These are phyloP conservation scores for Mirounga angustirostris DNA, from an alignment of 2,113 vertebrate species.

Conservation along the genomic window DNA sequence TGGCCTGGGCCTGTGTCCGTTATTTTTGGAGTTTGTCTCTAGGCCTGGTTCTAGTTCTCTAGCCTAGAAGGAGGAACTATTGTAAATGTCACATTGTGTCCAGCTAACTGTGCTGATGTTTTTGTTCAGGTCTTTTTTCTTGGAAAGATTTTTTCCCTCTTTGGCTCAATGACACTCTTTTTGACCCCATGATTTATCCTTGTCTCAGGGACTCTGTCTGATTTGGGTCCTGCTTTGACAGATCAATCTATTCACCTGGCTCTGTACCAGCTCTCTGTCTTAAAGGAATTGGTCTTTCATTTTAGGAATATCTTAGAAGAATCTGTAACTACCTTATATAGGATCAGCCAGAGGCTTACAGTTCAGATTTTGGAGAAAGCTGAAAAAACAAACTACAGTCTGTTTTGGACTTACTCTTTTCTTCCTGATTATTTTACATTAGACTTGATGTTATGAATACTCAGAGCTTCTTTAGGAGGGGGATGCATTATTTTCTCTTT, in stretches of 20 bases:
- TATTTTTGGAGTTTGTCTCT: constrained; percentile 7
- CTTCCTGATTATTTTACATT: constrained; percentile 45
- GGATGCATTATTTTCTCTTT: constrained; percentile 31
- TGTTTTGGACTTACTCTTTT: constrained; percentile 18
- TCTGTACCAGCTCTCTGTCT: constrained; percentile 34
- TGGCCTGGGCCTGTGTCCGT: background rate
- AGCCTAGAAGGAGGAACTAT: constrained; percentile 23
- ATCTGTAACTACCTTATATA: constrained; percentile 18
- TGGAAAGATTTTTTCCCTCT: constrained; percentile 12
- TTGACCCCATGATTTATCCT: background rate
- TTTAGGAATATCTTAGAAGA: constrained; percentile 39
- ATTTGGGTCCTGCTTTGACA: constrained; percentile 39
- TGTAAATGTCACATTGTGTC: background rate
- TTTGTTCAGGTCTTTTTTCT: constrained; percentile 37
- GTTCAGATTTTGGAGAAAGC: constrained; percentile 64
- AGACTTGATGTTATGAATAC: background rate
- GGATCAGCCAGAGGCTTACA: constrained; percentile 43
- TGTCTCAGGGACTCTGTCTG: background rate
- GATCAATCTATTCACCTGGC: background rate
- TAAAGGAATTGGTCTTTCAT: constrained; percentile 26
- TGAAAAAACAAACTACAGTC: background rate
- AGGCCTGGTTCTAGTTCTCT: constrained; percentile 12
- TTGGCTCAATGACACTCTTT: background rate
- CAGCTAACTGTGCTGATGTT: background rate
- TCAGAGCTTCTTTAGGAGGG: constrained; percentile 25